A percentile compares a stretch with the other conserved stretches of the same genome.
Conservation (phyloP, 2,888 invertebrate species). For the Troilus luridus region DNA sequence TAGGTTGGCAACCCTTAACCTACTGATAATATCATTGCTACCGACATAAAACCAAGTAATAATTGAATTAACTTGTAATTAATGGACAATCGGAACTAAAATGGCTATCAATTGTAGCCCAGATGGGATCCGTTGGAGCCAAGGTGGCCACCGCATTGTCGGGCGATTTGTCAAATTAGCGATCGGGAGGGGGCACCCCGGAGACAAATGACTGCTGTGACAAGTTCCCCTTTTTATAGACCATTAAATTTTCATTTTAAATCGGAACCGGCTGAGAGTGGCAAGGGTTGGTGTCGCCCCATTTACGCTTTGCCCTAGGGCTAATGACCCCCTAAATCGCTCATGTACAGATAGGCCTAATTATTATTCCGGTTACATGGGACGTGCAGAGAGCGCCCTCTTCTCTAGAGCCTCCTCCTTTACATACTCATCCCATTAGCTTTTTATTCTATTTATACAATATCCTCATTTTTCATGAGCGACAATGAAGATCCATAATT, state of each 20-base stretch:
- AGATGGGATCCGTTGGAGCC: conserved; percentile 29
- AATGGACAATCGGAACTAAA: neutral
- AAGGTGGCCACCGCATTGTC: conserved; percentile 35
- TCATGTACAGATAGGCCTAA: conserved; percentile 53
- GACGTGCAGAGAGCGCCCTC: conserved; percentile 27
- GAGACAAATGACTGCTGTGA: conserved; percentile 64
- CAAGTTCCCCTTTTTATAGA: conserved; percentile 64
- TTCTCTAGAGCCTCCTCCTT: neutral
- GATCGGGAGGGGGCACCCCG: conserved; percentile 34
- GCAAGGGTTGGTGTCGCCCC: conserved; percentile 28
- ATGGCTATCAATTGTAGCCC: neutral
- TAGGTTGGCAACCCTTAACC: neutral
- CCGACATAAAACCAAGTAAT: neutral
- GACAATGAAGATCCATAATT: conserved; percentile 23
- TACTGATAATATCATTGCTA: neutral
- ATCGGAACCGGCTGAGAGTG: conserved; percentile 48
- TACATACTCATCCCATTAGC: conserved; percentile 44
- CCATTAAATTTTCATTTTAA: conserved; percentile 65
- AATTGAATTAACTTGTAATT: neutral
- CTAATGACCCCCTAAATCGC: conserved; percentile 49
- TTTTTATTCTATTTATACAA: conserved; percentile 44
- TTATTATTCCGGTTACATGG: conserved; percentile 53
- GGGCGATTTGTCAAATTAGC: conserved; percentile 60
- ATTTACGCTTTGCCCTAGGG: conserved; percentile 18
- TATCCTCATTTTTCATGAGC: conserved; percentile 36